Conservation (phyloP, 2,797 vertebrate species). For the Taenioides sp. region DNA sequence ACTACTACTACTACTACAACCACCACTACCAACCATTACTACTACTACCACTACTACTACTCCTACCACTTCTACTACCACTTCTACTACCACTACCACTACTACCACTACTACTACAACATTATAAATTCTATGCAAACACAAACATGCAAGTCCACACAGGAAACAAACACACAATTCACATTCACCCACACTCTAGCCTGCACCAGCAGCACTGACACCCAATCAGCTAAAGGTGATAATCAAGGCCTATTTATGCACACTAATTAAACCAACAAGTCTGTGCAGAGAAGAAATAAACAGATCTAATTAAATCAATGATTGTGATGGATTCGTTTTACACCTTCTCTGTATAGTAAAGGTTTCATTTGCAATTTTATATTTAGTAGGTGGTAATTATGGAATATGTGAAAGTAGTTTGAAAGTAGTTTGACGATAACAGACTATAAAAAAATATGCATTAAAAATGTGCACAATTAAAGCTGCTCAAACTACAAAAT, state of each 20-base stretch:
- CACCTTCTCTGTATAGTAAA: constrained; percentile 6
- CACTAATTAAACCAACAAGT: constrained; percentile 42
- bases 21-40: no score
- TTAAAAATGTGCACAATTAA: neutral
- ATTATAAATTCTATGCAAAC: no score
- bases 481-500: neutral
- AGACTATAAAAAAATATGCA: neutral
- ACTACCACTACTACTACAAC: no score
- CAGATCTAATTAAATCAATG: constrained; percentile 34
- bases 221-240: constrained; percentile 23
- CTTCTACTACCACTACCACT: no score
- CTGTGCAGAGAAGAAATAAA: constrained; percentile 31
- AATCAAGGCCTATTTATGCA: constrained; percentile 12
- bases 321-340: constrained; percentile 4
- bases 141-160: neutral
- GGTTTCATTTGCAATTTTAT: constrained; percentile 11
- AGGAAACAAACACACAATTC: neutral
- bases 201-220: constrained; percentile 2
- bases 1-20: no score
- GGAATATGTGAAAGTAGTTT: constrained; percentile 38
- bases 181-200: constrained; percentile 14
- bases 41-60: no score
- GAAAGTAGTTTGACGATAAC: neutral
- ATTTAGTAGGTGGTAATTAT: constrained; percentile 31
- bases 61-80: no score